phyloP scores from a whole-genome alignment of 2,113 vertebrate species.

The Prietella phreatophila region DNA sequence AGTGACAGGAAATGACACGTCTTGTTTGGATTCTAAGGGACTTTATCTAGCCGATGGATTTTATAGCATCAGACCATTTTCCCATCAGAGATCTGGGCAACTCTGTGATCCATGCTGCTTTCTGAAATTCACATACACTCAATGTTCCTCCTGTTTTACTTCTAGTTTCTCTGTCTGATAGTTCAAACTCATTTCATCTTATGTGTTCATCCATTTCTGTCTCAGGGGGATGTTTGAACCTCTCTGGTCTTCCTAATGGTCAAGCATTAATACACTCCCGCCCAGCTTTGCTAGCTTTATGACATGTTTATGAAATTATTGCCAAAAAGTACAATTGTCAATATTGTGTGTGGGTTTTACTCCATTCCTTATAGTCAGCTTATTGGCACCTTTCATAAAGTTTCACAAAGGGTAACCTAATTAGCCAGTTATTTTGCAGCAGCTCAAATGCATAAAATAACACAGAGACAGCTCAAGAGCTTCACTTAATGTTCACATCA shows the following conservation, averaged over 20 bases:
- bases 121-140: background rate
- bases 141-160: slow-evolving; percentile 37
- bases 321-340: background rate
- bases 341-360: background rate
- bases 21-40: background rate
- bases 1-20: background rate
- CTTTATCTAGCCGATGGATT: background rate
- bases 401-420: background rate
- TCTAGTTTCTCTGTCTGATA: slow-evolving; percentile 43
- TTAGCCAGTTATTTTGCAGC: background rate
- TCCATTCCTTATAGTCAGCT: background rate
- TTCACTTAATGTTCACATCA: background rate
- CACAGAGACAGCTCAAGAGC: background rate
- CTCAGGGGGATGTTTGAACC: slow-evolving; percentile 26
- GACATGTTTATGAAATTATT: background rate
- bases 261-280: slow-evolving; percentile 32
- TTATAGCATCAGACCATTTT: background rate
- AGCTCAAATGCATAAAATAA: background rate
- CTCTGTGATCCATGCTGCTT: slow-evolving; percentile 5
- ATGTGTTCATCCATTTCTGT: slow-evolving; percentile 43
- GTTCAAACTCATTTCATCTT: slow-evolving; percentile 49
- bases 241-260: slow-evolving; percentile 30
- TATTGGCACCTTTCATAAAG: background rate
- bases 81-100: background rate
- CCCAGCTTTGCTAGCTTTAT: slow-evolving; percentile 32